Evolutionary conservation across 1,140 invertebrate genomes (phyloP).

Genomic region (Drosophila paulistorum): DNA sequence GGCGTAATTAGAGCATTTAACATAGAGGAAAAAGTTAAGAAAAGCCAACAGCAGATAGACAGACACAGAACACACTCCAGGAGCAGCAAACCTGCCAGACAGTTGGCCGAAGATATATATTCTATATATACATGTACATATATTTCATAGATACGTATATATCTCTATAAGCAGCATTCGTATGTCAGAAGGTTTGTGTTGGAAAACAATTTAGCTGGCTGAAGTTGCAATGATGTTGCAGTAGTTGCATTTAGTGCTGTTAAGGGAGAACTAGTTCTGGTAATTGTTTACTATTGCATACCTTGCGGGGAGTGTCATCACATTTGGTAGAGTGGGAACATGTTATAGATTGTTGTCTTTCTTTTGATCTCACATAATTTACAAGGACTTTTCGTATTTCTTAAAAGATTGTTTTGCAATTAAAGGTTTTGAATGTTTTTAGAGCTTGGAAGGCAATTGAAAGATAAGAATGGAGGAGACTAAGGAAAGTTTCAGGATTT

Average conservation of each 20-base stretch:
- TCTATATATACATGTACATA: conserved; percentile 12
- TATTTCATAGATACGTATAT: not conserved
- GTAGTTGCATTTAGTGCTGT: conserved; percentile 24
- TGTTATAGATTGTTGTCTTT: too few relatives aligned
- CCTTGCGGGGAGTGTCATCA: not conserved
- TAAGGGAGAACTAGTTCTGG: conserved; percentile 23
- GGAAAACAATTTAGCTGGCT: conserved; percentile 47
- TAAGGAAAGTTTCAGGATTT: too few relatives aligned
- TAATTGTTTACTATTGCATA: not conserved
- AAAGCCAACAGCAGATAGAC: conserved; percentile 60
- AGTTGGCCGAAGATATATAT: conserved; percentile 43
- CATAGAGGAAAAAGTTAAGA: conserved; percentile 70
- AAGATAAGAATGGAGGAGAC: too few relatives aligned
- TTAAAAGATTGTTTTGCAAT: too few relatives aligned
- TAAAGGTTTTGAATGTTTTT: too few relatives aligned
- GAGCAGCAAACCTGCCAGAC: conserved; percentile 29
- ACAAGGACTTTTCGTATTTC: too few relatives aligned
- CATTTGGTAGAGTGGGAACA: not conserved
- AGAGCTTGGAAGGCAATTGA: too few relatives aligned
- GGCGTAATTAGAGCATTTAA: conserved; percentile 80
- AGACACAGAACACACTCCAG: conserved; percentile 18
- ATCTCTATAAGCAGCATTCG: conserved; percentile 9
- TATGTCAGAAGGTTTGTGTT: conserved; percentile 39
- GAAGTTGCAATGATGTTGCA: conserved; percentile 24
- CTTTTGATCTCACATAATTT: too few relatives aligned